These are phyloP conservation scores for Drosophila lacicola DNA, from an alignment of 2,888 invertebrate genomes.

Conservation along the genomic window DNA sequence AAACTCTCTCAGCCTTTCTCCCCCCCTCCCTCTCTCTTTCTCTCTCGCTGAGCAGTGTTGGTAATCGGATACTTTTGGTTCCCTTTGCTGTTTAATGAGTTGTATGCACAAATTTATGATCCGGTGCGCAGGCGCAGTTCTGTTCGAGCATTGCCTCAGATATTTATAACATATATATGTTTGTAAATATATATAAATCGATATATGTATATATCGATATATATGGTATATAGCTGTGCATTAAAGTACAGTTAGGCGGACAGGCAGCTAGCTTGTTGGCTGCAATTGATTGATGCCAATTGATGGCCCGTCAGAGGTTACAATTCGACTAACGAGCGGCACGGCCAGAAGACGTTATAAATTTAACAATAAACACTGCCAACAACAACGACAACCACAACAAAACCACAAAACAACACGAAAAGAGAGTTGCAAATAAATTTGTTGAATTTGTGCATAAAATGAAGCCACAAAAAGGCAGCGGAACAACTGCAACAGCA, in stretches of 20 bases:
- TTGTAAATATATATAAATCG: background rate
- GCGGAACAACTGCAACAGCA: slow-evolving; percentile 19
- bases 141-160: slow-evolving; percentile 56
- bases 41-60: slow-evolving; percentile 3
- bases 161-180: slow-evolving; percentile 9
- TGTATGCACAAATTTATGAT: slow-evolving; percentile 83
- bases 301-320: slow-evolving; percentile 57
- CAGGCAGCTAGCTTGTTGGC: slow-evolving; percentile 11
- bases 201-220: slow-evolving; percentile 8
- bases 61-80: slow-evolving; percentile 79
- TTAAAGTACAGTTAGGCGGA: slow-evolving; percentile 46
- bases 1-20: background rate
- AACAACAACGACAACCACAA: slow-evolving; percentile 12
- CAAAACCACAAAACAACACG: slow-evolving; percentile 17
- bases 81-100: slow-evolving; percentile 80
- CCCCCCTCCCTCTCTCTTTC: background rate
- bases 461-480: slow-evolving; percentile 62
- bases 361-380: slow-evolving; percentile 67
- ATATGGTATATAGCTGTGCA: slow-evolving; percentile 9
- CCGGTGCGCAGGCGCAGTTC: slow-evolving; percentile 80
- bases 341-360: slow-evolving; percentile 63
- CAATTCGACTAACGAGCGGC: slow-evolving; percentile 64
- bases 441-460: slow-evolving; percentile 64
- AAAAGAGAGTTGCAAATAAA: slow-evolving; percentile 64
- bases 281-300: slow-evolving; percentile 71